Percentiles rank a stretch among this genome's conserved stretches.
Evolutionary conservation across 2,797 vertebrate species (phyloP).

Genomic region (Halcyon leucocephala): DNA sequence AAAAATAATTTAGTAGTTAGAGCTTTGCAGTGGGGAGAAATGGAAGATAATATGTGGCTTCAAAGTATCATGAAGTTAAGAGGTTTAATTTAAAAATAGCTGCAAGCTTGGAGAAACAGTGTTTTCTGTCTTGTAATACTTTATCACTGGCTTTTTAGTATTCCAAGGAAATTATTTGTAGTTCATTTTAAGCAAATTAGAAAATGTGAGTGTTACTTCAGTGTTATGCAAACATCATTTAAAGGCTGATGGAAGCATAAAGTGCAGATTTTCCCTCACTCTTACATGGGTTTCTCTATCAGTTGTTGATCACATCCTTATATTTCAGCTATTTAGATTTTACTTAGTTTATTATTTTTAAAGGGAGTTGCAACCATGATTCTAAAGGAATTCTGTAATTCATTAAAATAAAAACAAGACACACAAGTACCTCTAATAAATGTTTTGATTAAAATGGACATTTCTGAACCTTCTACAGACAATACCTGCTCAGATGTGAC

Average conservation of each 20-base stretch:
- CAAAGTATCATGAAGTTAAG: neutral
- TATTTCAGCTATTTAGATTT: neutral
- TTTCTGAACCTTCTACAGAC: constrained; percentile 65
- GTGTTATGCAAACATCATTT: neutral
- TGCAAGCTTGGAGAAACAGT: neutral
- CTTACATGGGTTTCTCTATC: neutral
- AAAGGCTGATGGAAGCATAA: neutral
- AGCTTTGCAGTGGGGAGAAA: neutral
- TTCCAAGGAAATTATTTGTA: neutral
- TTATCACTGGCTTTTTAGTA: neutral
- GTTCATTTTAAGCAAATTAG: neutral
- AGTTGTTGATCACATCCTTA: neutral
- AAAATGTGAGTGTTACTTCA: neutral
- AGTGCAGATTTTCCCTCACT: neutral
- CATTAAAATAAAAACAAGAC: neutral
- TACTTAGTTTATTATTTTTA: neutral
- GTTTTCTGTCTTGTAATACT: neutral
- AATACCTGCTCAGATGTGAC: constrained; percentile 48
- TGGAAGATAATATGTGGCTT: neutral
- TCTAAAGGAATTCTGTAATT: neutral
- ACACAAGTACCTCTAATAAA: neutral
- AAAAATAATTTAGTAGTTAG: neutral
- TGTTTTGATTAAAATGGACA: constrained; percentile 51
- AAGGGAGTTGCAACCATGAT: neutral
- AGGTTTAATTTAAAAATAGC: neutral